Evolutionary conservation across 2,888 invertebrate genomes (phyloP).

Genomic region (Parapristionchus giblindavisi): DNA sequence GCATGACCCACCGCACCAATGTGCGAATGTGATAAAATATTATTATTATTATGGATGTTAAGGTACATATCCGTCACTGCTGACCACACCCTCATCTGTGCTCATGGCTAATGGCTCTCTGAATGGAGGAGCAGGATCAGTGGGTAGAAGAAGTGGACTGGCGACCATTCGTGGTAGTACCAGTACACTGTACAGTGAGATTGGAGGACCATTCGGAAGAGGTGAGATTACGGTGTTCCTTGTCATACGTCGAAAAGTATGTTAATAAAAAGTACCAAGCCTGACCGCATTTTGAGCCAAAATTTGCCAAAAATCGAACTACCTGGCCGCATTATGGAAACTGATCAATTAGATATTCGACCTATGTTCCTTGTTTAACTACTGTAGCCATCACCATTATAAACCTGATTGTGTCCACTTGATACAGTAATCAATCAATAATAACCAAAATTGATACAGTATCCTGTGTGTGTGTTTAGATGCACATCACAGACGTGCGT

Average conservation of each 20-base stretch:
- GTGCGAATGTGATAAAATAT: too few relatives aligned
- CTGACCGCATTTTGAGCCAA: too few relatives aligned
- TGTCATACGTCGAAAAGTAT: too few relatives aligned
- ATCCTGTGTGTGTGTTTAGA: conserved; percentile 16
- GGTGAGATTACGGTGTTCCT: too few relatives aligned
- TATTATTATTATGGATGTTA: too few relatives aligned
- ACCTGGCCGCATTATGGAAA: too few relatives aligned
- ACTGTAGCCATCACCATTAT: background rate
- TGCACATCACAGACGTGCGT: conserved; percentile 14
- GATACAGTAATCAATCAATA: background rate
- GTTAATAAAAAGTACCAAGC: too few relatives aligned
- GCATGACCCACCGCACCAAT: too few relatives aligned
- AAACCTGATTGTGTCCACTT: background rate
- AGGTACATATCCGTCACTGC: conserved; percentile 14
- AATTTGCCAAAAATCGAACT: too few relatives aligned
- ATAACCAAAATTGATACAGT: background rate
- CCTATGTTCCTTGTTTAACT: background rate
- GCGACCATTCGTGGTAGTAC: conserved; percentile 6
- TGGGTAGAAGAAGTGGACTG: conserved; percentile 10
- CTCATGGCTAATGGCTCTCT: conserved; percentile 18
- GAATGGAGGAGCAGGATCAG: conserved; percentile 2
- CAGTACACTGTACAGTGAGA: background rate
- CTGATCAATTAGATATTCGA: background rate
- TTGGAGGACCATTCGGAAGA: conserved; percentile 1
- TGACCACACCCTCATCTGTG: conserved; percentile 14